Base-by-base conservation (phyloP, 2,113 vertebrate species). In the Rallus limicola region DNA sequence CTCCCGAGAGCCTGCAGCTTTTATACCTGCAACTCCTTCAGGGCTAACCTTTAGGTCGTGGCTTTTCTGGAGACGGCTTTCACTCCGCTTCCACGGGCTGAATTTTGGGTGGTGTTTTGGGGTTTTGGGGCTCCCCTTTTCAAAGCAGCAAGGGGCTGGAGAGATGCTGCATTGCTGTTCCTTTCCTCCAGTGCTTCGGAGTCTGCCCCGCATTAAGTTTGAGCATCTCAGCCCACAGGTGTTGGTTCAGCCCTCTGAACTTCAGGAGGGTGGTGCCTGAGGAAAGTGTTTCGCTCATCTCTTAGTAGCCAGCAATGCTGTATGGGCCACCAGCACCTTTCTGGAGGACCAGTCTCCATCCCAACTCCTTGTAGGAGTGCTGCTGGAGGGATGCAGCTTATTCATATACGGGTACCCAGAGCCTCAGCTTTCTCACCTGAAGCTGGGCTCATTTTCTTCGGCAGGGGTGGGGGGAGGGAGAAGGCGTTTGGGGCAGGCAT, bases 381-480 rank as follows among this genome's bases (percentile, higher is more conserved):
- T 48, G 62, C 26, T 55, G 62, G 17, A 28, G 20, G 36, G 53
- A 11, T 10, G 11, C 14, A 5, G 56, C 34, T 4, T 6, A 11
- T 18, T 15, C 0, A 4, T 55, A 16, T 38, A 20, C 38, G 0
- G 15, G 13, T 25, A 36, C 50, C 40, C 10, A n/a, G 33, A 28
- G 3, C 2, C 17, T 10, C 13, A 14, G 5, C 19, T 36, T 62
- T 15, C 38, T 38, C 15, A 4, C 14, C 3, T 2, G 50, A 40
- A 50, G 23, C 33, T 13, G 52, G 38, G 60, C 26, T 6, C 4
- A 2, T 40, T 34, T 58, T 44, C 34, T n/a, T n/a, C 9, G 1
- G 6, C 48, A 23, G 44, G 17, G 17, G 44, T 26, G 24, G 24
- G 50, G 50, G 18, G 18, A 33, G 16, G 42, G 10, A 17, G 26